Conservation (phyloP, 2,113 vertebrate genomes). For the Labeo catla region DNA sequence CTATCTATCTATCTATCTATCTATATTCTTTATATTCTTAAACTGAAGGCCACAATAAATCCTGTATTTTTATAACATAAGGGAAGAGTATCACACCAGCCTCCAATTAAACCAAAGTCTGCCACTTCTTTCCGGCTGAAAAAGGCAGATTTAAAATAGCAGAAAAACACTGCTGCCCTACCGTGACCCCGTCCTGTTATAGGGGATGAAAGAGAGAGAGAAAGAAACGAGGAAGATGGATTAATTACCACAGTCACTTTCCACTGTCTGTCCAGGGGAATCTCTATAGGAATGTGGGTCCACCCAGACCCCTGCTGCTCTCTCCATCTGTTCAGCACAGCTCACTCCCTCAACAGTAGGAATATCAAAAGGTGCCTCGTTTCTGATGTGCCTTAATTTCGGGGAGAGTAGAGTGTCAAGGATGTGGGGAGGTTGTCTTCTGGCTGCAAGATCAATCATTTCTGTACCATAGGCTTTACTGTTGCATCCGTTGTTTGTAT, state of each 20-base stretch:
- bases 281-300: conserved; percentile 63
- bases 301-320: conserved; percentile 68
- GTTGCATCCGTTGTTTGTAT: background rate
- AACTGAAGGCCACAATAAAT: background rate
- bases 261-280: conserved; percentile 64
- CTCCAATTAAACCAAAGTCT: background rate
- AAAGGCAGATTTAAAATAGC: background rate
- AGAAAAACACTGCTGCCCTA: conserved; percentile 59
- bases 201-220: conserved; percentile 58
- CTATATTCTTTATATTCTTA: background rate
- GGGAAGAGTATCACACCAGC: background rate
- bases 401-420: conserved; percentile 42
- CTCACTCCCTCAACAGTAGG: conserved; percentile 32
- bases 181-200: conserved; percentile 56
- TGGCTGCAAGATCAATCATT: conserved; percentile 42
- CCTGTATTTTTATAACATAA: conserved; percentile 3
- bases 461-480: background rate
- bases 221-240: conserved; percentile 67
- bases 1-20: background rate
- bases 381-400: conserved; percentile 50
- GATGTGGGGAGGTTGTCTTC: conserved; percentile 44
- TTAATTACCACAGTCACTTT: conserved; percentile 72
- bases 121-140: background rate
- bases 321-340: conserved; percentile 72
- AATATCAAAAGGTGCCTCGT: conserved; percentile 47